Evolutionary conservation across 2,113 vertebrate genomes (phyloP).

Genomic region (Sialia sialis): DNA sequence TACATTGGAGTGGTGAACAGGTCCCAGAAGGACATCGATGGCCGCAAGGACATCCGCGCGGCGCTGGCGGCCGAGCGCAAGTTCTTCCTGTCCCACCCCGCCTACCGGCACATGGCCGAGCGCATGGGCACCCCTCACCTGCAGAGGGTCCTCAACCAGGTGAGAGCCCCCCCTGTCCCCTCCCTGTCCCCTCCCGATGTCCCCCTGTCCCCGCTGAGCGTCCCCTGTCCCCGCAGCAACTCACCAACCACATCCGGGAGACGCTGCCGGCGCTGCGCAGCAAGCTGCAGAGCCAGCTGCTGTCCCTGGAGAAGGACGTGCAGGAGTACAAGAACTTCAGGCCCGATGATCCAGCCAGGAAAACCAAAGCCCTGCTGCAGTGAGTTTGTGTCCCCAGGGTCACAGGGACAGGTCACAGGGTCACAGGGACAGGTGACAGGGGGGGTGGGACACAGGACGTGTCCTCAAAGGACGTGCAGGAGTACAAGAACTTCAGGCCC

Average conservation of each 20-base stretch:
- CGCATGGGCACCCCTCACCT: slow-evolving; percentile 83
- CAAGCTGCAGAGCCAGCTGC: slow-evolving; percentile 94
- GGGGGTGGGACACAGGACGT: no score
- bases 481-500: no score
- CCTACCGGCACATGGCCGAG: slow-evolving; percentile 92
- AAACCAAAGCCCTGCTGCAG: slow-evolving; percentile 97
- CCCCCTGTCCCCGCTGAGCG: no score
- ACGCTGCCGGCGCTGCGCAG: slow-evolving; percentile 89
- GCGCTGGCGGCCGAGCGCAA: slow-evolving; percentile 92
- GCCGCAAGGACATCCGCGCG: slow-evolving; percentile 84
- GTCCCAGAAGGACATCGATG: no score
- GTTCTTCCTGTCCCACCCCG: slow-evolving; percentile 94
- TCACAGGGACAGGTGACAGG: no score
- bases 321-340: slow-evolving; percentile 96
- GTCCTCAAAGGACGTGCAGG: no score
- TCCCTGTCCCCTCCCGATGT: no score
- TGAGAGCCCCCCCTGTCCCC: slow-evolving; percentile 24
- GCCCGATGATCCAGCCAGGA: slow-evolving; percentile 92
- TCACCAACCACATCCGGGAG: slow-evolving; percentile 97
- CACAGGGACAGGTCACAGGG: no score
- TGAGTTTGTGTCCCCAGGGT: slow-evolving; percentile 63
- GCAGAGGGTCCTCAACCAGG: slow-evolving; percentile 79
- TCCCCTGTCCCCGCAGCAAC: slow-evolving; percentile 76
- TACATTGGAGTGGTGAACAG: no score
- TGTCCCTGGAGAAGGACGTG: slow-evolving; percentile 95